A percentile compares a stretch with the other conserved stretches of the same genome.
Conservation (phyloP, 2,113 vertebrate genomes). For the Eleginops maclovinus region DNA sequence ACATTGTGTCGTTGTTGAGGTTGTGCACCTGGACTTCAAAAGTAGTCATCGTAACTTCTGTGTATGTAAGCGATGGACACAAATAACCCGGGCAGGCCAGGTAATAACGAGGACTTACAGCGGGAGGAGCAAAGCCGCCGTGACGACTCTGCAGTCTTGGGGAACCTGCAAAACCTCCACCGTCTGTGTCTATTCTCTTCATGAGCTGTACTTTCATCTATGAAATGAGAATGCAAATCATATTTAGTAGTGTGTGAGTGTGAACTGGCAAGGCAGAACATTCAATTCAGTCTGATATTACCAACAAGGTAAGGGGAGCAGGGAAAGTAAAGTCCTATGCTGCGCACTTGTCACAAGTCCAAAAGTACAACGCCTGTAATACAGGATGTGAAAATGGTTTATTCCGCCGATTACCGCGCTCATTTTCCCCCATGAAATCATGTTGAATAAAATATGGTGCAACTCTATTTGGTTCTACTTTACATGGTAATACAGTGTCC, state of each 20-base stretch:
- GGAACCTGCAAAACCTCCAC: conserved; percentile 56
- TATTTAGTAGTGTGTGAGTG: conserved; percentile 69
- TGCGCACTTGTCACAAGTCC: conserved; percentile 46
- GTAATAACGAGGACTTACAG: conserved; percentile 63
- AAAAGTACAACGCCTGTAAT: conserved; percentile 46
- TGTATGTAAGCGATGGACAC: conserved; percentile 36
- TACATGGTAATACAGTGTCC: conserved; percentile 9
- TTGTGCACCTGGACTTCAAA: conserved; percentile 27
- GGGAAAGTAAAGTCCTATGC: conserved; percentile 38
- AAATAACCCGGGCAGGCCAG: conserved; percentile 32
- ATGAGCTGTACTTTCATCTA: conserved; percentile 70
- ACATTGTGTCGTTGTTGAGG: neutral
- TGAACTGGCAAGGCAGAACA: conserved; percentile 76
- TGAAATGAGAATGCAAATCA: conserved; percentile 81
- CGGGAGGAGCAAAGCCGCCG: conserved; percentile 62
- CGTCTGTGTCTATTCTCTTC: conserved; percentile 61
- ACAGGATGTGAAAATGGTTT: conserved; percentile 52
- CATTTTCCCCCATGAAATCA: conserved; percentile 35
- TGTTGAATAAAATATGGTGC: conserved; percentile 23
- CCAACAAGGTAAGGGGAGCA: conserved; percentile 55
- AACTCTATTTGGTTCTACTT: conserved; percentile 37
- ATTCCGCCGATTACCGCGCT: conserved; percentile 43
- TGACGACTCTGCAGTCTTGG: conserved; percentile 66
- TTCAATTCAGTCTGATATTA: conserved; percentile 74
- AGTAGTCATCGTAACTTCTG: conserved; percentile 28